Evolutionary conservation across 2,797 vertebrate species (phyloP).

Genomic region (Hyperoplus immaculatus): DNA sequence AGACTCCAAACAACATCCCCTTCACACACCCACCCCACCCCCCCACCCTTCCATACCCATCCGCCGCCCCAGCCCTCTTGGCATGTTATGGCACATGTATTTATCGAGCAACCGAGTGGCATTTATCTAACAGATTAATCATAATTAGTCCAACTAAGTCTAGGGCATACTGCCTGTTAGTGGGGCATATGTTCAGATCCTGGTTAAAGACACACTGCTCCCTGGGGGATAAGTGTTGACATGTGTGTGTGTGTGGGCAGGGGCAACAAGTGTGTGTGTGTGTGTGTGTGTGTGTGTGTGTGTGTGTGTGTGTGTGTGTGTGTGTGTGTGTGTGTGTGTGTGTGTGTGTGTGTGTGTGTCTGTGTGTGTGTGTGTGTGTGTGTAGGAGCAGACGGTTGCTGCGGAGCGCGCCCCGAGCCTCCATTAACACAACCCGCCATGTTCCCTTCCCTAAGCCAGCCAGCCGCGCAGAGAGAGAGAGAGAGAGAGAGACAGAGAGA

Average conservation of each 20-base stretch:
- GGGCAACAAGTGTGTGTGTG: slow-evolving; percentile 68
- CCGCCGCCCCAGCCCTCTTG: slow-evolving; percentile 8
- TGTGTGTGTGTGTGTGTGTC: slow-evolving; percentile 48
- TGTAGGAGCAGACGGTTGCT: slow-evolving; percentile 63
- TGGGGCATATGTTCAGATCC: slow-evolving; percentile 78
- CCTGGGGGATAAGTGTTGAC: slow-evolving; percentile 56
- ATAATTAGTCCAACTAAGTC: slow-evolving; percentile 77
- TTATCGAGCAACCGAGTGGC: slow-evolving; percentile 57
- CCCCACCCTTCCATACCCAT: neutral
- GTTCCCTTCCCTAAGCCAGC: slow-evolving; percentile 47
- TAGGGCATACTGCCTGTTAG: slow-evolving; percentile 70
- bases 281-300: slow-evolving; percentile 46
- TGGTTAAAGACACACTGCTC: slow-evolving; percentile 72
- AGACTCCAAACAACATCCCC: neutral
- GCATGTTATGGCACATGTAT: slow-evolving; percentile 55
- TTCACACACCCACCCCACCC: neutral
- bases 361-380: slow-evolving; percentile 46
- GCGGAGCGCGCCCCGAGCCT: slow-evolving; percentile 58
- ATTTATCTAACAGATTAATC: slow-evolving; percentile 80
- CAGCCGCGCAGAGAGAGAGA: slow-evolving; percentile 46
- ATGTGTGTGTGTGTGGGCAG: slow-evolving; percentile 22
- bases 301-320: slow-evolving; percentile 48
- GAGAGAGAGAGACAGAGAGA: no score
- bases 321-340: slow-evolving; percentile 44
- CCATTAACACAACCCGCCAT: slow-evolving; percentile 71